phyloP scores from a whole-genome alignment of 2,113 vertebrate species.

The human (Homo sapiens) region DNA sequence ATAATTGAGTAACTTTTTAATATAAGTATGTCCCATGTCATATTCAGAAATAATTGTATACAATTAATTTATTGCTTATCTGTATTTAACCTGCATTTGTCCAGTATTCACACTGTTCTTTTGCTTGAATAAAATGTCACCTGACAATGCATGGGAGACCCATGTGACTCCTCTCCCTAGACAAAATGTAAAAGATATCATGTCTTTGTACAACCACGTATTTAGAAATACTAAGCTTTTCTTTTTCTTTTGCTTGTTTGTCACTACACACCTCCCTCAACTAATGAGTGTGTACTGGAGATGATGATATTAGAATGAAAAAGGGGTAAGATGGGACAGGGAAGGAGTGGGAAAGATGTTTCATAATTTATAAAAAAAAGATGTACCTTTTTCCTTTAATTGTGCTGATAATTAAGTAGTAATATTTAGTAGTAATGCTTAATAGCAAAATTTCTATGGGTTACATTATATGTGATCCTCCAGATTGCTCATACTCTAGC shows the following conservation, averaged over 20 bases:
- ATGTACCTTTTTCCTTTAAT: not conserved
- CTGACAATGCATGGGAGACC: not conserved
- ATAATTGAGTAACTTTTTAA: not conserved
- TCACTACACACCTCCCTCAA: too few species aligned
- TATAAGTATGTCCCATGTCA: not conserved
- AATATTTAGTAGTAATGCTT: not conserved
- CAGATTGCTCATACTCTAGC: not conserved
- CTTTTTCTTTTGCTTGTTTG: not conserved
- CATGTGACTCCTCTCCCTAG: too few species aligned
- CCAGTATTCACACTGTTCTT: not conserved
- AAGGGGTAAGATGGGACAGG: not conserved
- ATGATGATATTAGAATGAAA: not conserved
- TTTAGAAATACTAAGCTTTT: not conserved
- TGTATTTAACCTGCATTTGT: not conserved
- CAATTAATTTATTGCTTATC: not conserved
- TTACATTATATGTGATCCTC: not conserved
- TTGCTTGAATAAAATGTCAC: not conserved
- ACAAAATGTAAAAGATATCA: not conserved
- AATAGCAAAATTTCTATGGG: not conserved
- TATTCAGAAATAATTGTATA: not conserved
- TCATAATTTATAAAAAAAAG: not conserved
- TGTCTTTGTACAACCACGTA: not conserved
- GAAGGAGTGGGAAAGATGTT: not conserved
- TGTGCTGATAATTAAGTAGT: not conserved
- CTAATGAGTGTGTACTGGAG: fast-evolving